Evolutionary conservation across 2,113 vertebrate genomes (phyloP).

Genomic region (Synchiropus splendidus): DNA sequence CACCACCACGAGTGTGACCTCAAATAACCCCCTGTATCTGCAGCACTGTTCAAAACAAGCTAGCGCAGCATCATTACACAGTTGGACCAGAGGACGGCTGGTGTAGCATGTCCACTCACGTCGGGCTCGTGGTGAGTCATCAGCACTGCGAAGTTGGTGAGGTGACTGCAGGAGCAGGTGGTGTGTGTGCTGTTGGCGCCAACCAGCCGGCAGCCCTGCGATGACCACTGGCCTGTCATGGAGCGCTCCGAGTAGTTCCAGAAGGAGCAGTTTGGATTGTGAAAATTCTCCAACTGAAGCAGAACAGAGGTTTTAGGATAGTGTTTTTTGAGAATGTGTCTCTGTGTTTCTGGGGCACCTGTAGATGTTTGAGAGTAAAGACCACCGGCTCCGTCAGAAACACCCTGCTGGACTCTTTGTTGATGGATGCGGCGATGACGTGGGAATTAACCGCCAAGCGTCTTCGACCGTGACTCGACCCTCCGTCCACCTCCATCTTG

Average conservation of each 20-base stretch:
- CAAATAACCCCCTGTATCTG: too few relatives aligned
- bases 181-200: constrained; percentile 87
- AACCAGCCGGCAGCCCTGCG: constrained; percentile 83
- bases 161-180: constrained; percentile 89
- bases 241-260: constrained; percentile 93
- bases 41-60: too few relatives aligned
- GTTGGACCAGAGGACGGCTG: too few relatives aligned
- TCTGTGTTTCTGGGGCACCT: constrained; percentile 64
- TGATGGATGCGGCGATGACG: constrained; percentile 86
- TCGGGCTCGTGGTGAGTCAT: constrained; percentile 84
- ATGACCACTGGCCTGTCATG: constrained; percentile 90
- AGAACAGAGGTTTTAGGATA: background rate
- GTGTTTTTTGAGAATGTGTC: background rate
- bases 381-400: constrained; percentile 87
- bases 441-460: constrained; percentile 83
- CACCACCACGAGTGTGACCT: too few relatives aligned
- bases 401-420: constrained; percentile 87
- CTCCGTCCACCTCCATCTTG: constrained; percentile 74
- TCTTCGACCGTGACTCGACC: constrained; percentile 44
- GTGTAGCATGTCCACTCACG: constrained; percentile 66
- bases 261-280: constrained; percentile 91
- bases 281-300: constrained; percentile 79
- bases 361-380: constrained; percentile 81
- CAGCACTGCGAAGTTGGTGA: constrained; percentile 90
- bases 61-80: too few relatives aligned